These are phyloP conservation scores for Hipparchia sbordonii DNA, from an alignment of 2,888 invertebrate species.

Conservation along the genomic window DNA sequence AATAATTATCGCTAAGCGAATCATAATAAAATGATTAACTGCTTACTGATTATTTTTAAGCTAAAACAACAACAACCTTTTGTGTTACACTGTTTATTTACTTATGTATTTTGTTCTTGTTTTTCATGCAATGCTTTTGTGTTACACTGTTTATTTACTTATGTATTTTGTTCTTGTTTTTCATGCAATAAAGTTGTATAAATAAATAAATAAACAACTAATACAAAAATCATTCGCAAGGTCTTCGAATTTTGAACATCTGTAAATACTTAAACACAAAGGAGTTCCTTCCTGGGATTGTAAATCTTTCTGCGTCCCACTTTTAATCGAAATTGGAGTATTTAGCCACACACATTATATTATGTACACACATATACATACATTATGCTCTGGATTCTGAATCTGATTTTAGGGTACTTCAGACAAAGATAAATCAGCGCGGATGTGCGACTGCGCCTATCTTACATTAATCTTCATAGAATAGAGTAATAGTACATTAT, in stretches of 20 bases:
- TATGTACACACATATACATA: neutral
- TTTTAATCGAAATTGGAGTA: slow-evolving; percentile 13
- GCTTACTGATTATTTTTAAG: neutral
- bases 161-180: too few species aligned
- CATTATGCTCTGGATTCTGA: neutral
- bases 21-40: neutral
- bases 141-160: too few species aligned
- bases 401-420: neutral
- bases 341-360: neutral
- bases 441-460: too few species aligned
- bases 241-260: slow-evolving; percentile 27
- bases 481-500: too few species aligned
- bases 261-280: slow-evolving; percentile 33
- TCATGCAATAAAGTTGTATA: too few species aligned
- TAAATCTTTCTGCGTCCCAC: slow-evolving; percentile 24
- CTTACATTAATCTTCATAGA: too few species aligned
- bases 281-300: slow-evolving; percentile 33
- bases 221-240: slow-evolving; percentile 20
- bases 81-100: too few species aligned
- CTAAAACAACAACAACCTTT: too few species aligned
- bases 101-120: too few species aligned
- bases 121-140: too few species aligned
- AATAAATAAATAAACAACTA: too few species aligned
- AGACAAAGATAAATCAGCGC: too few species aligned
- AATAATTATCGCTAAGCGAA: neutral